Evolutionary conservation across 2,113 vertebrate genomes (phyloP).

Genomic region (Miniopterus natalensis): DNA sequence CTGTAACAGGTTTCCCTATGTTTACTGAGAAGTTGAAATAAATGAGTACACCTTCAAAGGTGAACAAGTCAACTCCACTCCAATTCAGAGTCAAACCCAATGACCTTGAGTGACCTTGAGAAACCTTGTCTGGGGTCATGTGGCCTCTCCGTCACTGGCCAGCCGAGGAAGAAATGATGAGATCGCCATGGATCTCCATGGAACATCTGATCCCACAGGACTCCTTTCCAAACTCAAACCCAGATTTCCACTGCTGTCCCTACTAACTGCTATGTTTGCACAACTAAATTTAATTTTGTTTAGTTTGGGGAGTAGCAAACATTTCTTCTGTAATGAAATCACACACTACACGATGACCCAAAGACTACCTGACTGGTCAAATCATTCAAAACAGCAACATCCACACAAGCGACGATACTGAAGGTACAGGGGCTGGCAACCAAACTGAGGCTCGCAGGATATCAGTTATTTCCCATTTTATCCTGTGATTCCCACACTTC

Average conservation of each 20-base stretch:
- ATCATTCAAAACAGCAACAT: background rate
- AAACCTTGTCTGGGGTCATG: accelerated
- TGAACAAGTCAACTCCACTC: background rate
- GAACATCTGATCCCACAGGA: accelerated
- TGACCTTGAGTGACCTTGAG: background rate
- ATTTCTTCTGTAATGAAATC: background rate
- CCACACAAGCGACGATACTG: background rate
- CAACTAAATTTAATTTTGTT: background rate
- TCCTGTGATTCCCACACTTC: background rate
- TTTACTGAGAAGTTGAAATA: background rate
- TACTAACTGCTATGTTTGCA: background rate
- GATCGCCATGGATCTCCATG: background rate
- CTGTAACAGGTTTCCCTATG: background rate
- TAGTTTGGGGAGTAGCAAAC: background rate
- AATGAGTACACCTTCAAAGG: background rate
- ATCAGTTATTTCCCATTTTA: background rate
- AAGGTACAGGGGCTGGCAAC: background rate
- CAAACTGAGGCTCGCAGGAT: background rate
- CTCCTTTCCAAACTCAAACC: background rate
- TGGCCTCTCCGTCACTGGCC: background rate
- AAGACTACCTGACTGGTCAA: background rate
- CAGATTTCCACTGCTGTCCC: background rate
- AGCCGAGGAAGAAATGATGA: background rate
- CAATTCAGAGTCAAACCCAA: background rate
- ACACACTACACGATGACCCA: background rate